A percentile compares a stretch with the other conserved stretches of the same genome.
phyloP scores from a whole-genome alignment of 1,140 invertebrate species.

The Pseudobourletiella spinata region DNA sequence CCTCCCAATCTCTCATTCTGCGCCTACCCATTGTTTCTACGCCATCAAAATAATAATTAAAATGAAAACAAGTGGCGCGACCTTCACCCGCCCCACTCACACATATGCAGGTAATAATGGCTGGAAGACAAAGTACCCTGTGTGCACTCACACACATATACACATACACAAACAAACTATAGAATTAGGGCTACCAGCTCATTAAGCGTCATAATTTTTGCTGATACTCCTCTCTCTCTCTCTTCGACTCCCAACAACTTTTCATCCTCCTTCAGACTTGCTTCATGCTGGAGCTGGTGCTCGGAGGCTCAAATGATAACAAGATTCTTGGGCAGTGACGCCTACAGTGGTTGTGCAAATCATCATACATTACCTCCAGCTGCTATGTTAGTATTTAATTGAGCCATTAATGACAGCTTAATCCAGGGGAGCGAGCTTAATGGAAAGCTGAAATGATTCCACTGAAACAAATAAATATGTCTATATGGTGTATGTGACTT shows the following conservation, averaged over 20 bases:
- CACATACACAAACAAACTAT: no score
- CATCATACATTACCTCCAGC: neutral
- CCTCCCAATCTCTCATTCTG: neutral
- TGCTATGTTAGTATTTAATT: neutral
- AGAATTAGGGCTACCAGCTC: neutral
- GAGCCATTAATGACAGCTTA: conserved; percentile 9
- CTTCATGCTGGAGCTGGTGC: no score
- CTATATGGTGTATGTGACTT: no score
- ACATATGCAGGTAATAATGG: neutral
- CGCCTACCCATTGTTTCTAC: neutral
- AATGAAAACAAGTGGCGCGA: neutral
- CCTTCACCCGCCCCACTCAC: neutral
- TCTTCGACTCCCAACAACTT: neutral
- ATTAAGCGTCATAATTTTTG: neutral
- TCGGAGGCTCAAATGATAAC: no score
- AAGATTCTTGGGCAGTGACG: no score
- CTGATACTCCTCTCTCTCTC: neutral
- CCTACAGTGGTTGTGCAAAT: no score
- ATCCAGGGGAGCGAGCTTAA: no score
- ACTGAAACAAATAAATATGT: no score
- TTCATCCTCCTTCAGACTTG: no score
- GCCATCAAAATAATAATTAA: conserved; percentile 7
- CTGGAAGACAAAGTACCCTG: neutral
- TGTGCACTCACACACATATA: no score
- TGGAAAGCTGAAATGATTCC: no score